phyloP scores from a whole-genome alignment of 2,797 vertebrate species.

The Leucoraja ocellata region DNA sequence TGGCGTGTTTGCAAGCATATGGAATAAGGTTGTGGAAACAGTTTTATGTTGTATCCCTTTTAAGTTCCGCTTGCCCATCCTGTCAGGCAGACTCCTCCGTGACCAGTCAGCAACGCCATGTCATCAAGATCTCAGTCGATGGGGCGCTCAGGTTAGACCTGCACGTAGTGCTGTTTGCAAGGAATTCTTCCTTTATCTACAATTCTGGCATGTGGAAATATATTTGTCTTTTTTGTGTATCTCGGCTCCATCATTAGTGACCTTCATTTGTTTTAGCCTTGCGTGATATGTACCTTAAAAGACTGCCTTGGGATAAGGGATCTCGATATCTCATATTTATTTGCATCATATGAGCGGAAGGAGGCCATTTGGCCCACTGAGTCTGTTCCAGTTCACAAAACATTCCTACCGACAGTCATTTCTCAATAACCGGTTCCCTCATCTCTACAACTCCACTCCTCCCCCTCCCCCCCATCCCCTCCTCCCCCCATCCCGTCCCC shows the following conservation, averaged over 20 bases:
- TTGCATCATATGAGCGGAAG: no score
- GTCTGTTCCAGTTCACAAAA: no score
- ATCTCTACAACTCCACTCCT: no score
- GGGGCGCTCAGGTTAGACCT: not conserved
- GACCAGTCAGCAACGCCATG: not conserved
- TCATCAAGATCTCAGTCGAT: not conserved
- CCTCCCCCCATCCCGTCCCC: no score
- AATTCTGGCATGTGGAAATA: not conserved
- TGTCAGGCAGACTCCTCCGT: not conserved
- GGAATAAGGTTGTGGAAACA: no score
- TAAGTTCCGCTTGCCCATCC: not conserved
- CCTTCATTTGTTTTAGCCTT: not conserved
- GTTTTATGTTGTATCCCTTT: not conserved
- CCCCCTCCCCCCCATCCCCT: no score
- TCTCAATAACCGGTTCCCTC: no score
- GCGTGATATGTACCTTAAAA: not conserved
- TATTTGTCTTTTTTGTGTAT: not conserved
- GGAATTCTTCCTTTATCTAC: no score
- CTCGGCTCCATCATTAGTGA: not conserved
- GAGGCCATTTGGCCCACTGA: no score
- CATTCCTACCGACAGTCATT: no score
- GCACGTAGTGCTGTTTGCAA: not conserved
- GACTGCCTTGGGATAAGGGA: not conserved
- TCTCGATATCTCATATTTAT: not conserved
- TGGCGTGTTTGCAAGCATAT: not conserved